phyloP scores from a whole-genome alignment of 2,888 invertebrate genomes.

The Heliconius ethilla region DNA sequence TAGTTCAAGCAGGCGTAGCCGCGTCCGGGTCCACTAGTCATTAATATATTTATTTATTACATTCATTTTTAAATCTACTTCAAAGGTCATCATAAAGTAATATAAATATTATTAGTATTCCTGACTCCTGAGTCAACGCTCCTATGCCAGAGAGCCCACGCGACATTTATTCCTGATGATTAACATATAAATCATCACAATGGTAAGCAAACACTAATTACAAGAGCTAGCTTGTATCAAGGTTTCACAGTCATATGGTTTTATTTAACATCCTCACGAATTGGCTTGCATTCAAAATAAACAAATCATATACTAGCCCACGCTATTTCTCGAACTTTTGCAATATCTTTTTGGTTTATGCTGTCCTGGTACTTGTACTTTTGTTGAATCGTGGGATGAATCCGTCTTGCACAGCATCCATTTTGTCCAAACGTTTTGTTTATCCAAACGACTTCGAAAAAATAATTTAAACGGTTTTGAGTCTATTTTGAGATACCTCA shows the following conservation, averaged over 20 bases:
- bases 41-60: too few species aligned
- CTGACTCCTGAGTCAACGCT: background rate
- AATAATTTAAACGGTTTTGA: too few species aligned
- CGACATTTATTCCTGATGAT: constrained; percentile 16
- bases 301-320: constrained; percentile 49
- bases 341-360: constrained; percentile 35
- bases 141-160: constrained; percentile 36
- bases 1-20: too few species aligned
- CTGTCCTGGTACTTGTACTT: constrained; percentile 35
- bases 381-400: constrained; percentile 22
- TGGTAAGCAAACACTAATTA: constrained; percentile 40
- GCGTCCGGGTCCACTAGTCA: too few species aligned
- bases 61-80: too few species aligned
- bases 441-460: background rate
- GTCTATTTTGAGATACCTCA: too few species aligned
- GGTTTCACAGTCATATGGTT: constrained; percentile 44
- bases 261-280: constrained; percentile 50
- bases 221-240: constrained; percentile 43
- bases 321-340: constrained; percentile 40
- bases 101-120: background rate
- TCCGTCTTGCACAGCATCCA: background rate
- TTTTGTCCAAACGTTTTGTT: too few species aligned
- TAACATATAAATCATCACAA: constrained; percentile 31
- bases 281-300: constrained; percentile 70
- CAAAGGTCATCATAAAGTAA: too few species aligned